phyloP scores from a whole-genome alignment of 2,888 invertebrate genomes.

The Torymus tubicola region DNA sequence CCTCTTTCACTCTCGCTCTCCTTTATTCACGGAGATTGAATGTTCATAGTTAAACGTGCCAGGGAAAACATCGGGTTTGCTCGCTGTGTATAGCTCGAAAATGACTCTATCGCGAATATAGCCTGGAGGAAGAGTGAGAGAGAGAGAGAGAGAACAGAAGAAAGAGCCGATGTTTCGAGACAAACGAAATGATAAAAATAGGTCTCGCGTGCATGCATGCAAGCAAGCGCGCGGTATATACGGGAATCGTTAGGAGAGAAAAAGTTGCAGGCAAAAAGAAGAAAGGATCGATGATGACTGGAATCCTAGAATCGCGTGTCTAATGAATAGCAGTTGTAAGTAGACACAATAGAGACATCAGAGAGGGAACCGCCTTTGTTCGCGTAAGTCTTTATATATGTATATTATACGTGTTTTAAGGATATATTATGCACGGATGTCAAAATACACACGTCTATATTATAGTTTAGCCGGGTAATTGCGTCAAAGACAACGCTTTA shows the following conservation, averaged over 20 bases:
- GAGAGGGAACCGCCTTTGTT: neutral
- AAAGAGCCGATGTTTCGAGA: neutral
- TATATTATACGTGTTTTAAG: no score
- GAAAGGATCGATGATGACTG: neutral
- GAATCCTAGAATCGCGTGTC: neutral
- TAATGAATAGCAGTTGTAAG: neutral
- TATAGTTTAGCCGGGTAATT: no score
- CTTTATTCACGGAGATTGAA: neutral
- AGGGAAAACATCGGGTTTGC: neutral
- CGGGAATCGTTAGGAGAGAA: no score
- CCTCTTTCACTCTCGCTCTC: conserved; percentile 11
- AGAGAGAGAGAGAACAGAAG: neutral
- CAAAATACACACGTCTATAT: no score
- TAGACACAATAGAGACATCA: neutral
- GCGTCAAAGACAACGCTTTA: no score
- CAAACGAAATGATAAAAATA: neutral
- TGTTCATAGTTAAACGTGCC: neutral
- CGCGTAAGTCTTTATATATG: no score
- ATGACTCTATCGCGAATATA: conserved; percentile 35
- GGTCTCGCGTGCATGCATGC: neutral
- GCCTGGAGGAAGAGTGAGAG: neutral
- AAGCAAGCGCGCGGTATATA: neutral
- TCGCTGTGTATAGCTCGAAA: conserved; percentile 9
- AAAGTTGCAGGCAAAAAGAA: neutral
- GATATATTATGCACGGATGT: no score